Conservation (phyloP, 1,140 invertebrate species). For the Drosophila tsacasi region DNA sequence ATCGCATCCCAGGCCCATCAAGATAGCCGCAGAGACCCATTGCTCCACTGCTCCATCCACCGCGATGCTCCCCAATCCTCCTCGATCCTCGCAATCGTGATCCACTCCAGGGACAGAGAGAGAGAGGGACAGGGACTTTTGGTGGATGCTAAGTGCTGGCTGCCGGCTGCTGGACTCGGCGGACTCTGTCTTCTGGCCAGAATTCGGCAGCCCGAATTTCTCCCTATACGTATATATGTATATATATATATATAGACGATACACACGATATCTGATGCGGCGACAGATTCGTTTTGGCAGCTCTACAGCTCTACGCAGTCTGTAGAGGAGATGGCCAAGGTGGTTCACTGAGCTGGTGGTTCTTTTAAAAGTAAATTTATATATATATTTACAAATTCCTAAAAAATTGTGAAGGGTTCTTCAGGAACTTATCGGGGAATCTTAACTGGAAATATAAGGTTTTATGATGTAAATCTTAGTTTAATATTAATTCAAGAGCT, state of each 20-base stretch:
- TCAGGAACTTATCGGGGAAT: not conserved
- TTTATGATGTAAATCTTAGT: no score
- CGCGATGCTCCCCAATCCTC: slow-evolving; percentile 25
- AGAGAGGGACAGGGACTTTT: not conserved
- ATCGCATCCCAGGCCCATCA: slow-evolving; percentile 59
- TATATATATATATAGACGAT: slow-evolving; percentile 29
- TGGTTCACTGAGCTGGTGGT: not conserved
- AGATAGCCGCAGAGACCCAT: slow-evolving; percentile 52
- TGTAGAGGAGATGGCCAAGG: not conserved
- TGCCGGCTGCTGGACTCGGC: slow-evolving; percentile 7
- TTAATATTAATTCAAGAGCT: not conserved
- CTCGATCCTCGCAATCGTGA: slow-evolving; percentile 60
- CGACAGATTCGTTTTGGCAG: slow-evolving; percentile 79
- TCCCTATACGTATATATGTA: not conserved
- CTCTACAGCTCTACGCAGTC: slow-evolving; percentile 60
- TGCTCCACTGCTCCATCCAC: slow-evolving; percentile 6
- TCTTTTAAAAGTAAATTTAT: not conserved
- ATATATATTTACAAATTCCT: not conserved
- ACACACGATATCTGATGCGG: slow-evolving; percentile 57
- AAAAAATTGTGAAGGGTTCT: not conserved
- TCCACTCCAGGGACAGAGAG: slow-evolving; percentile 33
- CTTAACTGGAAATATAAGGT: not conserved
- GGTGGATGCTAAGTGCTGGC: slow-evolving; percentile 12
- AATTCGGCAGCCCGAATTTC: slow-evolving; percentile 67
- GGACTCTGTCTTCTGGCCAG: slow-evolving; percentile 25